phyloP scores from a whole-genome alignment of 2,888 invertebrate species.

The Torymus aiolomorphi region DNA sequence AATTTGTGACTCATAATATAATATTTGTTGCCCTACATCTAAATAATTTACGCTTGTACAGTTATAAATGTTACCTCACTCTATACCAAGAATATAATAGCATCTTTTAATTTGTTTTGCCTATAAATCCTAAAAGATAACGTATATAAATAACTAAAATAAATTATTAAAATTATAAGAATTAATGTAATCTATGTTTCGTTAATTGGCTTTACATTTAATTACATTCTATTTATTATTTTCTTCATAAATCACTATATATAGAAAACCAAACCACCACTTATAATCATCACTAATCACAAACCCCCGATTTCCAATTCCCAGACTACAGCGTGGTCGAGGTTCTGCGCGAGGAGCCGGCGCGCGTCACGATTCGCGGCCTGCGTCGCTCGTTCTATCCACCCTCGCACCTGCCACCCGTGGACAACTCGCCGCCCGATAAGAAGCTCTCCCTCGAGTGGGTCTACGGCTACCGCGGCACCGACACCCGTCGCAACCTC shows the following conservation, averaged over 20 bases:
- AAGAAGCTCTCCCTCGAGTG: slow-evolving; percentile 93
- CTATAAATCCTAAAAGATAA: no score
- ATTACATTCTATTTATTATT: background rate
- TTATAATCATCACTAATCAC: background rate
- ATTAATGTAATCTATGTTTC: no score
- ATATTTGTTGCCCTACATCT: no score
- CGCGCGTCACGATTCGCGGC: slow-evolving; percentile 89
- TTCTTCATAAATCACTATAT: background rate
- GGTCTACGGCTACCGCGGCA: slow-evolving; percentile 98
- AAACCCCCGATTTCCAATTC: background rate
- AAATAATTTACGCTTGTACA: no score
- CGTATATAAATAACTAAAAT: no score
- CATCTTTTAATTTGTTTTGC: no score
- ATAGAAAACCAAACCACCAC: no score
- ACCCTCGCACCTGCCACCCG: slow-evolving; percentile 88
- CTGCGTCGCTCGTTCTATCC: slow-evolving; percentile 90
- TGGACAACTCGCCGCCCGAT: slow-evolving; percentile 91
- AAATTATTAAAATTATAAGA: no score
- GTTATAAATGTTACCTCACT: no score
- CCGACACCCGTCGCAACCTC: slow-evolving; percentile 91
- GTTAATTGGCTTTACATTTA: no score
- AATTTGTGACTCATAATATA: no score
- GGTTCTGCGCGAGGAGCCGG: slow-evolving; percentile 90
- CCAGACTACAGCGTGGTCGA: slow-evolving; percentile 90
- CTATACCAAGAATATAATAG: no score